phyloP scores from a whole-genome alignment of 2,888 invertebrate species.

The Monoplex corrugatus region DNA sequence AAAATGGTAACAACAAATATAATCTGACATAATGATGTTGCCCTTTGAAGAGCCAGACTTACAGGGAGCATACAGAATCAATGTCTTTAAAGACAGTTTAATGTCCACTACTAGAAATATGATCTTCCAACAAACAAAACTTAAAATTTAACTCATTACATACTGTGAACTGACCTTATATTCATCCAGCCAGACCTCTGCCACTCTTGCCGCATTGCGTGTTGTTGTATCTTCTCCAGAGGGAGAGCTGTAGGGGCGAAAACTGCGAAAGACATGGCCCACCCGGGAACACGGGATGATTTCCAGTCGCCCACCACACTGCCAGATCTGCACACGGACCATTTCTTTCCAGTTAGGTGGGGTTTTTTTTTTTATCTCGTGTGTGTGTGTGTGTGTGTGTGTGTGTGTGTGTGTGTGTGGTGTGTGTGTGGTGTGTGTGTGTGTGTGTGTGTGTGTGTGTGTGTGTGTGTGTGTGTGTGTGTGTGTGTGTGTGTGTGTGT shows the following conservation, averaged over 20 bases:
- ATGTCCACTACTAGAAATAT: too few species aligned
- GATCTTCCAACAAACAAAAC: too few species aligned
- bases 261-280: slow-evolving; percentile 96
- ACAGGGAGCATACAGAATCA: too few species aligned
- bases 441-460: slow-evolving; percentile 12
- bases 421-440: slow-evolving; percentile 13
- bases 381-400: slow-evolving; percentile 7
- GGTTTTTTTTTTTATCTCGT: neutral
- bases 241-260: slow-evolving; percentile 94
- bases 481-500: neutral
- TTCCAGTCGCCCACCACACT: slow-evolving; percentile 96
- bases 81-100: too few species aligned
- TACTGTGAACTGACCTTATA: slow-evolving; percentile 89
- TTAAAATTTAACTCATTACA: too few species aligned
- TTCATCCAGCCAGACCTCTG: slow-evolving; percentile 98
- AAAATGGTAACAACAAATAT: too few species aligned
- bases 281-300: slow-evolving; percentile 97
- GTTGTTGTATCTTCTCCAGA: slow-evolving; percentile 93
- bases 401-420: slow-evolving; percentile 12
- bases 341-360: neutral
- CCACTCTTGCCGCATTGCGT: slow-evolving; percentile 94
- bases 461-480: neutral
- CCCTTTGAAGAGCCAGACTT: too few species aligned
- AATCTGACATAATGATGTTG: too few species aligned
- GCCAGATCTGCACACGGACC: slow-evolving; percentile 89